phyloP scores from a whole-genome alignment of 1,140 invertebrate species.

The Brachionus plicatilis region DNA sequence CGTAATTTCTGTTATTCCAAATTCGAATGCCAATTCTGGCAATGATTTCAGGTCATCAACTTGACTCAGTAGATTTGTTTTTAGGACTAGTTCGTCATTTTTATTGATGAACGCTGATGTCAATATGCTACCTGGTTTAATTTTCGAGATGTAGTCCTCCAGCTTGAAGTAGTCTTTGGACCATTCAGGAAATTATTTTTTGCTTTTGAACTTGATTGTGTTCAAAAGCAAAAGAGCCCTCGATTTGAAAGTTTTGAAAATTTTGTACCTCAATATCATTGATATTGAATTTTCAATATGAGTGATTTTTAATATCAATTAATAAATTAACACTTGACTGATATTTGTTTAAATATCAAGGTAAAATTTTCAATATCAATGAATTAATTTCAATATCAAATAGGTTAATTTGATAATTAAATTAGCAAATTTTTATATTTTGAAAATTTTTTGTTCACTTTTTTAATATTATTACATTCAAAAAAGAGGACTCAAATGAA shows the following conservation, averaged over 20 bases:
- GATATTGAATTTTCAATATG: too few species aligned
- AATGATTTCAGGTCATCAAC: neutral
- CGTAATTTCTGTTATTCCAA: neutral
- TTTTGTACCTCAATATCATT: too few species aligned
- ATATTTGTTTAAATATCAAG: too few species aligned
- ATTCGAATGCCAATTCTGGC: neutral
- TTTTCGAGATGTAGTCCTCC: neutral
- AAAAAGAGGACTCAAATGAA: too few species aligned
- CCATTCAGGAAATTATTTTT: neutral
- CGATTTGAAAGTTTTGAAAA: neutral
- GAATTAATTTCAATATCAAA: too few species aligned
- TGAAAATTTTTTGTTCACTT: too few species aligned
- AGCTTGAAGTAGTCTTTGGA: neutral
- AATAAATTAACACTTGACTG: too few species aligned
- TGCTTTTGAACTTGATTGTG: constrained; percentile 9
- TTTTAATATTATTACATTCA: too few species aligned
- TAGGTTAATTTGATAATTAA: too few species aligned
- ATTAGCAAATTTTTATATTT: too few species aligned
- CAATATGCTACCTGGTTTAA: neutral
- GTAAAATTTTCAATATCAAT: too few species aligned
- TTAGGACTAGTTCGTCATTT: neutral
- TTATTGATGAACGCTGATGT: neutral
- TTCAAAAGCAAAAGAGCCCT: neutral
- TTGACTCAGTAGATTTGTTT: neutral
- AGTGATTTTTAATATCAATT: too few species aligned